These are phyloP conservation scores for Poliocrania exsul DNA, from an alignment of 2,797 vertebrate genomes.

Conservation along the genomic window DNA sequence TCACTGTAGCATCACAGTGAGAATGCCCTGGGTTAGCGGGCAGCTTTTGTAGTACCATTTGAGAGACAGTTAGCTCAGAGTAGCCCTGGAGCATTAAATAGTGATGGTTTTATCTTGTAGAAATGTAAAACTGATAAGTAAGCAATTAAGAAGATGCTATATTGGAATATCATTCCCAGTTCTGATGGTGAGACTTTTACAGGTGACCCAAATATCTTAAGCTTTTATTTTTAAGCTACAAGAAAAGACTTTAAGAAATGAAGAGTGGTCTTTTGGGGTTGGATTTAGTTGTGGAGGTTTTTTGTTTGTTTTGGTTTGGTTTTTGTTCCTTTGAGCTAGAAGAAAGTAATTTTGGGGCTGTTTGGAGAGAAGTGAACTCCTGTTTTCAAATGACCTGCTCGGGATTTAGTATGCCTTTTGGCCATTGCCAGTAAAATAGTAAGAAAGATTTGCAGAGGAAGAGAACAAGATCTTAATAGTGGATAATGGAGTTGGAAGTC, in stretches of 20 bases:
- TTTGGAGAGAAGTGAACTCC: background rate
- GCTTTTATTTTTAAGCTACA: background rate
- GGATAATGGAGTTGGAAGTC: conserved; percentile 34
- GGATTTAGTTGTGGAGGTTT: too few relatives aligned
- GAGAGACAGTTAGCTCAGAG: background rate
- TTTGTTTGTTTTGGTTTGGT: background rate
- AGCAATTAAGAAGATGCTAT: background rate
- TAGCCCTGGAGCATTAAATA: background rate
- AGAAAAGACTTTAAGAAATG: background rate
- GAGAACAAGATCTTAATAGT: conserved; percentile 16
- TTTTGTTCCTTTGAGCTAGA: background rate
- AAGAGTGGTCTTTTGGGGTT: background rate
- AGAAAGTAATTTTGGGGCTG: background rate
- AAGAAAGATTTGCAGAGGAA: conserved; percentile 14
- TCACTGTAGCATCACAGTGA: background rate
- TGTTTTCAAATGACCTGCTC: background rate
- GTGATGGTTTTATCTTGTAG: background rate
- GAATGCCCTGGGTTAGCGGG: background rate
- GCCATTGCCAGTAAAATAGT: background rate
- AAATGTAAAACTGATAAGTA: background rate
- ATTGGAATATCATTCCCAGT: background rate
- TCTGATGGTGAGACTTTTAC: background rate
- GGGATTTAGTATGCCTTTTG: background rate
- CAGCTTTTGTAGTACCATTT: background rate
- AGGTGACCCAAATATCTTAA: background rate